These are phyloP conservation scores for Campoplex capitator DNA, from an alignment of 2,888 invertebrate genomes.

Conservation along the genomic window DNA sequence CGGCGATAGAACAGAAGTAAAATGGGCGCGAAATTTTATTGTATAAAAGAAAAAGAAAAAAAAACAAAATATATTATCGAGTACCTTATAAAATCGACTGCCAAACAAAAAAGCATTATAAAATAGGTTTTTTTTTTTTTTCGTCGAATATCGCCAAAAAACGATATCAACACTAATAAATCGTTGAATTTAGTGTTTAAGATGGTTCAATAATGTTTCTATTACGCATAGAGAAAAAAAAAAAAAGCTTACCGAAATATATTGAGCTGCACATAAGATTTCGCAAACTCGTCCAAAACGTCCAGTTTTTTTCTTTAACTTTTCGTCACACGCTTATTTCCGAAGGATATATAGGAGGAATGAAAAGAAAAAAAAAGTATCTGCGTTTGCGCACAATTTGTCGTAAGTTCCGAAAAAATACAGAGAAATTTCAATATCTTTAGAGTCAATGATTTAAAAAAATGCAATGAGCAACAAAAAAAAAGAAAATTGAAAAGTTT, in stretches of 20 bases:
- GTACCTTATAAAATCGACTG: conserved; percentile 71
- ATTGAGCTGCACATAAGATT: conserved; percentile 31
- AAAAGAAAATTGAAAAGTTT: neutral
- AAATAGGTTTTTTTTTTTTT: conserved; percentile 28
- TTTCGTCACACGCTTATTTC: conserved; percentile 28
- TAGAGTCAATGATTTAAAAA: neutral
- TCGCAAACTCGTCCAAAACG: conserved; percentile 52
- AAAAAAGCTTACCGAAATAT: conserved; percentile 8
- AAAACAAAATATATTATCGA: conserved; percentile 52
- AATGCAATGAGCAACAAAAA: neutral
- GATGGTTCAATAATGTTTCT: conserved; percentile 52
- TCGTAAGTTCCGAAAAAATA: neutral
- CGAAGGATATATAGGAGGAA: conserved; percentile 14
- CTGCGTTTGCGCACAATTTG: neutral
- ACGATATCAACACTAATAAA: conserved; percentile 49
- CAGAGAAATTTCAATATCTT: neutral
- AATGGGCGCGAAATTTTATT: conserved; percentile 53
- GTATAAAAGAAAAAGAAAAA: conserved; percentile 51
- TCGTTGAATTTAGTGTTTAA: conserved; percentile 49
- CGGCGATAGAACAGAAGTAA: conserved; percentile 15
- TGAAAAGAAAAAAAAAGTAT: conserved; percentile 1
- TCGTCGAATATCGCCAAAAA: conserved; percentile 44
- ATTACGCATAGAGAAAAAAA: conserved; percentile 38
- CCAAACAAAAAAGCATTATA: conserved; percentile 68
- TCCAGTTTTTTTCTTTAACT: conserved; percentile 22